Evolutionary conservation across 2,888 invertebrate species (phyloP).

Genomic region (Arge pagana): DNA sequence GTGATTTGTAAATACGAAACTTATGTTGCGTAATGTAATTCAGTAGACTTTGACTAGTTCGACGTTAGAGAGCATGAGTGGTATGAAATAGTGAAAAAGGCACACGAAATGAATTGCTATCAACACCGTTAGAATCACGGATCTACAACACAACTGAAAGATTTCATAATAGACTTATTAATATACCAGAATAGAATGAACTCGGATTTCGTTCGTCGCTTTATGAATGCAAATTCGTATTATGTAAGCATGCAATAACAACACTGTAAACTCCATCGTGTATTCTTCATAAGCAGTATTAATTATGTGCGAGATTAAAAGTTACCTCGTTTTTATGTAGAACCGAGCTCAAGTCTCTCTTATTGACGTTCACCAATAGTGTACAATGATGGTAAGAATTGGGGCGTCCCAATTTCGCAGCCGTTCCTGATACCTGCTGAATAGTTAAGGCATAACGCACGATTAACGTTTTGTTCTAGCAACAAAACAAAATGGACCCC

Average conservation of each 20-base stretch:
- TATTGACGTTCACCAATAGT: constrained; percentile 84
- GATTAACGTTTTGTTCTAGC: constrained; percentile 3
- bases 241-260: not conserved
- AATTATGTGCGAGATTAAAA: constrained; percentile 29
- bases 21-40: no score
- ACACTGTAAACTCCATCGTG: not conserved
- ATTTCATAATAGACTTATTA: no score
- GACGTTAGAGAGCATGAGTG: no score
- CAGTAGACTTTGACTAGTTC: no score
- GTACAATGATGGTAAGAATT: constrained; percentile 99
- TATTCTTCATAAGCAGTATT: not conserved
- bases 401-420: constrained; percentile 85
- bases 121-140: not conserved
- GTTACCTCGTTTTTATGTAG: constrained; percentile 77
- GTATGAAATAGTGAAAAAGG: no score
- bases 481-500: constrained; percentile 37
- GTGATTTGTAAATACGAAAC: no score
- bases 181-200: no score
- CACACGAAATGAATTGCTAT: no score
- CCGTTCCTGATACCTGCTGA: constrained; percentile 89
- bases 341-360: constrained; percentile 72
- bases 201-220: no score
- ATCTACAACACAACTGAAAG: no score
- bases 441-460: not conserved
- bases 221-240: no score